phyloP scores from a whole-genome alignment of 2,797 vertebrate genomes.

The Malacoraja senta region DNA sequence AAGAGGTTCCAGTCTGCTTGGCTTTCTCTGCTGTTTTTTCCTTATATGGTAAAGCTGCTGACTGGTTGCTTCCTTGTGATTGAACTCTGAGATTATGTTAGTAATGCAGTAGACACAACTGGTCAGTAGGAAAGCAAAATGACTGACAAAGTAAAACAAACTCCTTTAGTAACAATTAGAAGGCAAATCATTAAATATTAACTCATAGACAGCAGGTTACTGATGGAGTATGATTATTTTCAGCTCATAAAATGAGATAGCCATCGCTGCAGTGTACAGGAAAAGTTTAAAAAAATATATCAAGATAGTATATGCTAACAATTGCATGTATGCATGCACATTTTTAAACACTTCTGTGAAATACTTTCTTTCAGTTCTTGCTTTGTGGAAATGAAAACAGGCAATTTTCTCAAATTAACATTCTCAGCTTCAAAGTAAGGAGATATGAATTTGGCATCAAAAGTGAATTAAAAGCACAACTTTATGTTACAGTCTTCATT shows the following conservation, averaged over 20 bases:
- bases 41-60: conserved; percentile 64
- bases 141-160: background rate
- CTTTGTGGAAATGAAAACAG: background rate
- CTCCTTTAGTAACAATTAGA: background rate
- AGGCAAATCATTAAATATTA: background rate
- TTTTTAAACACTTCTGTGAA: background rate
- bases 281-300: background rate
- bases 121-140: conserved; percentile 45
- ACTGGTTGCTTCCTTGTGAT: conserved; percentile 48
- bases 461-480: background rate
- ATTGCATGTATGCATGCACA: background rate
- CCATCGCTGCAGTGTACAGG: too few relatives aligned
- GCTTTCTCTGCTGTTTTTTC: conserved; percentile 47
- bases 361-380: background rate
- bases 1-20: background rate
- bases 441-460: background rate
- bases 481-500: background rate
- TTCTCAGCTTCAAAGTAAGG: background rate
- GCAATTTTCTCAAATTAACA: background rate
- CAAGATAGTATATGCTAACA: background rate
- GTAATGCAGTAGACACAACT: conserved; percentile 52
- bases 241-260: background rate
- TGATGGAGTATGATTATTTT: background rate
- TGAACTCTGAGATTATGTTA: conserved; percentile 51
- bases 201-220: background rate